A percentile compares a stretch with the other conserved stretches of the same genome.
Conservation (phyloP, 2,113 vertebrate species). For the Pachypanchax playfairii region DNA sequence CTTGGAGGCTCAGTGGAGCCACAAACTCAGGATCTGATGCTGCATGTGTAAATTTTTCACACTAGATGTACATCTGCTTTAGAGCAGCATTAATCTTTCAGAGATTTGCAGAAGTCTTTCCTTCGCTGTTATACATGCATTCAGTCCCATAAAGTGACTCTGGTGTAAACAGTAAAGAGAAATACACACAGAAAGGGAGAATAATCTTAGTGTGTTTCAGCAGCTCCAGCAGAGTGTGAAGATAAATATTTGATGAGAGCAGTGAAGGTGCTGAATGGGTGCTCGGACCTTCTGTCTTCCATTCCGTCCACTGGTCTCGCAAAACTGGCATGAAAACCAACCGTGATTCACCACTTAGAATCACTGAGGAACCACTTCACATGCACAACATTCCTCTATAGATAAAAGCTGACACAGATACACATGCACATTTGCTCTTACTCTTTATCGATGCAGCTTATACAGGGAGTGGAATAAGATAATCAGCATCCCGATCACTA, state of each 20-base stretch:
- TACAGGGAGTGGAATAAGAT: conserved; percentile 29
- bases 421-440: conserved; percentile 18
- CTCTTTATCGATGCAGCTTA: conserved; percentile 23
- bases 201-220: conserved; percentile 47
- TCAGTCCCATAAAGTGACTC: conserved; percentile 1
- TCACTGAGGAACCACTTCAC: conserved; percentile 27
- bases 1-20: no score
- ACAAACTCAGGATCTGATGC: no score
- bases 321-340: conserved; percentile 27
- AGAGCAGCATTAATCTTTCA: not conserved
- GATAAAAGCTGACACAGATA: conserved; percentile 7
- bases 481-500: conserved; percentile 43
- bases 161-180: conserved; percentile 7
- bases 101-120: no score
- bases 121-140: not conserved
- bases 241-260: conserved; percentile 64
- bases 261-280: conserved; percentile 15
- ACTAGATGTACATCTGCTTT: no score
- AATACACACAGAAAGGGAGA: conserved; percentile 11
- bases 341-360: conserved; percentile 35
- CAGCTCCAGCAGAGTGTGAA: conserved; percentile 39
- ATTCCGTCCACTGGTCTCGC: conserved; percentile 12
- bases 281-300: conserved; percentile 25
- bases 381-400: conserved; percentile 10
- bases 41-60: no score